These are phyloP conservation scores for Leptopilina drosophilae DNA, from an alignment of 2,888 invertebrate species.

Conservation along the genomic window DNA sequence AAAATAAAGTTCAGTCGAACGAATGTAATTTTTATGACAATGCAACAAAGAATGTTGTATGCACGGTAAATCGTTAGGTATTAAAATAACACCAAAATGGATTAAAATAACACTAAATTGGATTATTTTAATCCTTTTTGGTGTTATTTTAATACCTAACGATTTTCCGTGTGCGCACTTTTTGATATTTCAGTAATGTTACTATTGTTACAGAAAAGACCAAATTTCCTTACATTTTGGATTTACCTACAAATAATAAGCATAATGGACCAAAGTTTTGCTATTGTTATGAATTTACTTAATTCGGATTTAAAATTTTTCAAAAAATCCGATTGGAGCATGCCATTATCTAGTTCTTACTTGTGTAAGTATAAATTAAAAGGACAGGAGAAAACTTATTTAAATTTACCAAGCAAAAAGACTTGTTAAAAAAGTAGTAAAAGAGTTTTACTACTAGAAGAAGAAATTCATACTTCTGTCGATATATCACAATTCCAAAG, in stretches of 20 bases:
- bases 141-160: too few relatives aligned
- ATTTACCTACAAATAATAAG: slow-evolving; percentile 72
- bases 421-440: too few relatives aligned
- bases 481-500: too few relatives aligned
- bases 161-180: too few relatives aligned
- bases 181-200: not conserved
- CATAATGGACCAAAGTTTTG: slow-evolving; percentile 71
- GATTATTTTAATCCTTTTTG: too few relatives aligned
- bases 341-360: slow-evolving; percentile 69
- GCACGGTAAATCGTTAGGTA: too few relatives aligned
- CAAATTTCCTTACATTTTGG: slow-evolving; percentile 71
- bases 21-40: not conserved
- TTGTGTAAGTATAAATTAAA: slow-evolving; percentile 64
- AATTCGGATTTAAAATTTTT: slow-evolving; percentile 58
- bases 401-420: too few relatives aligned
- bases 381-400: not conserved
- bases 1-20: not conserved
- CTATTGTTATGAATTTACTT: slow-evolving; percentile 66
- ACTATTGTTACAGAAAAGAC: slow-evolving; percentile 66
- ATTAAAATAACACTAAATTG: too few relatives aligned
- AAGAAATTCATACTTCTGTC: too few relatives aligned
- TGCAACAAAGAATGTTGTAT: not conserved
- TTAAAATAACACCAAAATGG: too few relatives aligned
- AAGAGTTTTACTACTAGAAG: too few relatives aligned
- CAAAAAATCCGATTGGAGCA: slow-evolving; percentile 65